Evolutionary conservation across 2,888 invertebrate genomes (phyloP), one percentile per base, ranked within the genome.

Genomic region (Drosophila engyochracea): DNA sequence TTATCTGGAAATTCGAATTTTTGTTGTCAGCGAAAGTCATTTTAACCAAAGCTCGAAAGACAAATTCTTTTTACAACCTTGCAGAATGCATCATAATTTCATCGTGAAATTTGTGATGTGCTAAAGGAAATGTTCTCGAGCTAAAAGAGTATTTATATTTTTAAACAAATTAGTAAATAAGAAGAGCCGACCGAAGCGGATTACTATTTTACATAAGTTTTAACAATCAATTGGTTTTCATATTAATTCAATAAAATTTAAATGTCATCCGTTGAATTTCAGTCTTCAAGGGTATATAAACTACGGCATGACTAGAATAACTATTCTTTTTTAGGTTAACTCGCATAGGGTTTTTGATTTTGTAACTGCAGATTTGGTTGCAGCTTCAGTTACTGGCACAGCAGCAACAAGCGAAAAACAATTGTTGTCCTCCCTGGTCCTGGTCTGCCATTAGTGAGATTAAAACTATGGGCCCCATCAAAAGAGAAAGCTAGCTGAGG

Each of bases 401-500:
- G 28, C 28, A 57, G 28, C 55, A 57, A 14, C 39, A 73, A 58
- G n/a, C 37, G 64, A 25, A 44, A 44, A 65, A 73, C 77, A 78
- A 80, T 78, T 61, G 80, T 39, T 54, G 68, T 61, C 57, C 55
- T 67, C 19, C 33, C 47, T 39, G 41, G n/a, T 28, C 39, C 44
- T 39, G 25, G n/a, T 41, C 41, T 81, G 90, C 85, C 90, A 85
- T 85, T 85, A 85, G 85, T 90, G 90, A 85, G 89, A 85, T 85
- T 85, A 85, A 85, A 85, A 85, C 85, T 85, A 85, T 83, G 77
- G 77, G 66, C 72, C 78, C 63, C 74, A 63, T 30, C 47, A 22
- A 5, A 58, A 30, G 39, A 57, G 25, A 41, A 63, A 53, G 54
- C 30, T 19, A 35, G 9, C n/a, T 59, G 52, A 41, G 28, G 5